A percentile compares a stretch with the other conserved stretches of the same genome.
These are phyloP conservation scores for Propithecus perrieri DNA, from an alignment of 2,797 vertebrate genomes.

Conservation along the genomic window DNA sequence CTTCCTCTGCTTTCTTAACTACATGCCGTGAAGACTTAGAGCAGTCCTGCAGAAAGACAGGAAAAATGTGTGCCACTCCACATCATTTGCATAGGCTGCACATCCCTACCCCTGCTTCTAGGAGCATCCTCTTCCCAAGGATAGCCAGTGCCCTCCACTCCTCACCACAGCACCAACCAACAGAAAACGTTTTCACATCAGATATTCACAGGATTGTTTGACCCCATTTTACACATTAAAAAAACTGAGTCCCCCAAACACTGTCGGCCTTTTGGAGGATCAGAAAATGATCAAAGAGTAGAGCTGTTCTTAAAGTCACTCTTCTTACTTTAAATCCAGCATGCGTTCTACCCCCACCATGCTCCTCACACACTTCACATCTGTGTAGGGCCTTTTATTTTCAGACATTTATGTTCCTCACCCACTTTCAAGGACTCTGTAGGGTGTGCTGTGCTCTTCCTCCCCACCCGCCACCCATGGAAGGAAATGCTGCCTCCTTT, in stretches of 20 bases:
- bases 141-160: background rate
- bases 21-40: background rate
- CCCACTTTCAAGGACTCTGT: background rate
- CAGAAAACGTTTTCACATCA: background rate
- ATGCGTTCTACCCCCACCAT: rapidly evolving
- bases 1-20: background rate
- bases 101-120: rapidly evolving
- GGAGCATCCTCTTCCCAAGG: background rate
- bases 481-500: background rate
- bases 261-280: background rate
- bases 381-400: rapidly evolving
- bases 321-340: background rate
- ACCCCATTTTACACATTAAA: background rate
- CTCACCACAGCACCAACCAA: background rate
- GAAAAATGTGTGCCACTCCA: rapidly evolving
- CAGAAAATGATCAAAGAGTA: background rate
- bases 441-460: background rate
- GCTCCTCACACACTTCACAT: rapidly evolving
- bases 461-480: background rate
- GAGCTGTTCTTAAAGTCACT: background rate
- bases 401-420: rapidly evolving
- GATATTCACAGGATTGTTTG: background rate
- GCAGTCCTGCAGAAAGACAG: background rate
- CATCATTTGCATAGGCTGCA: background rate
- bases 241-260: background rate